Evolutionary conservation across 2,113 vertebrate genomes (phyloP).

Genomic region (Macquaria australasica): DNA sequence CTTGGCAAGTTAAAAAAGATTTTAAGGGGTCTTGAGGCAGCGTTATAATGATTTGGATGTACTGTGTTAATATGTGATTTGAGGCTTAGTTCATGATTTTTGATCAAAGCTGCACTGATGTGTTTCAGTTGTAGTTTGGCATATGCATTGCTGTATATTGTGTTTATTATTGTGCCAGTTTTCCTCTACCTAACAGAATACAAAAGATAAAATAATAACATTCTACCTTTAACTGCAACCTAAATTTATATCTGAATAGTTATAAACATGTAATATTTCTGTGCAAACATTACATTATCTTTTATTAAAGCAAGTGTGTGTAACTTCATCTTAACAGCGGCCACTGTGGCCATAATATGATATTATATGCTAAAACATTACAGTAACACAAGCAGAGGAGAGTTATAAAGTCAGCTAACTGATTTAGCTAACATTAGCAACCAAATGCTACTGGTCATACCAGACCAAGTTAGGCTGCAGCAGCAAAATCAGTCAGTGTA

Average conservation of each 20-base stretch:
- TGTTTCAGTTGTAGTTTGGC: not conserved
- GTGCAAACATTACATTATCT: not conserved
- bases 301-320: not conserved
- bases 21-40: slow-evolving; percentile 32
- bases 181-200: not conserved
- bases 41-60: slow-evolving; percentile 13
- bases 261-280: not conserved
- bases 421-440: not conserved
- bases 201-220: not conserved
- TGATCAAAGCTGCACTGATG: not conserved
- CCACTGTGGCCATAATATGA: not conserved
- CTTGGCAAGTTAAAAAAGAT: slow-evolving; percentile 28
- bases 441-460: not conserved
- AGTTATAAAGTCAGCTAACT: not conserved
- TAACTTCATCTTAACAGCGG: not conserved
- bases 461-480: not conserved
- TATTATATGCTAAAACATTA: not conserved
- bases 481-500: not conserved
- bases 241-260: not conserved
- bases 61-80: slow-evolving; percentile 21
- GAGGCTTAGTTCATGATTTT: slow-evolving; percentile 4
- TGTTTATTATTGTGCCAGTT: not conserved
- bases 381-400: not conserved
- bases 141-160: not conserved
- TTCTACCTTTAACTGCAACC: not conserved